Evolutionary conservation across 2,113 vertebrate species (phyloP), one percentile per base, ranked within the genome.

Genomic region (Tylochromis polylepis): DNA sequence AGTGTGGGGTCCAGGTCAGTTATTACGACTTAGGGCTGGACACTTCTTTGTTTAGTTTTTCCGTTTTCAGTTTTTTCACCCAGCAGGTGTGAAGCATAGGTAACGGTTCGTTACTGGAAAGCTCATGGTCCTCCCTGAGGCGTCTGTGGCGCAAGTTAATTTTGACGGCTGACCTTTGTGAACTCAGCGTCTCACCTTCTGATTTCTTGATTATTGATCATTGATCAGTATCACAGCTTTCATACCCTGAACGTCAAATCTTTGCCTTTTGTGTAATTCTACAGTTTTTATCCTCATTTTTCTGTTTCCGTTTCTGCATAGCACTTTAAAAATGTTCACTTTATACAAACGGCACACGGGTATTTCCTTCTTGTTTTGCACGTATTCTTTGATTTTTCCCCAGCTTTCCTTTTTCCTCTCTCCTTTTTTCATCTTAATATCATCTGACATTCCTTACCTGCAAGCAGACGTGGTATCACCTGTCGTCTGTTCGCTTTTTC

Each of bases 381-480:
- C 27, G 8, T 77, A 5, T 20, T 72, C 81, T 92, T 85, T 86
- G 88, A 80, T 88, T 90, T 77, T 16, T 51, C 20, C 14, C 16
- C 1, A 43, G 38, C 51, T 18, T 79, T 34, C 43, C 43, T 58
- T 29, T 65, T 36, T 46, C 8, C 81, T 57, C 41, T 6, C 5
- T 58, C 27, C 31, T 72, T 81, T 80, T 83, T 18, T 67, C 56
- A 29, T 65, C 27, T 86, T 80, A 81, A 90, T 91, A 92, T 84
- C 75, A 88, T 91, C 77, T 87, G 93, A 91, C 89, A 87, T 89
- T 92, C 84, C 79, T 94, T 86, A 87, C 81, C 81, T 89, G 85
- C 81, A 43, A 90, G 82, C 67, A 85, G 84, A 85, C 27, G 5
- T 20, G 6, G 88, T 91, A 93, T 95, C 94, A 90, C 90, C 88